Percentiles rank a stretch among this genome's conserved stretches.
phyloP scores from a whole-genome alignment of 2,888 invertebrate genomes.

The Sycophila texana region DNA sequence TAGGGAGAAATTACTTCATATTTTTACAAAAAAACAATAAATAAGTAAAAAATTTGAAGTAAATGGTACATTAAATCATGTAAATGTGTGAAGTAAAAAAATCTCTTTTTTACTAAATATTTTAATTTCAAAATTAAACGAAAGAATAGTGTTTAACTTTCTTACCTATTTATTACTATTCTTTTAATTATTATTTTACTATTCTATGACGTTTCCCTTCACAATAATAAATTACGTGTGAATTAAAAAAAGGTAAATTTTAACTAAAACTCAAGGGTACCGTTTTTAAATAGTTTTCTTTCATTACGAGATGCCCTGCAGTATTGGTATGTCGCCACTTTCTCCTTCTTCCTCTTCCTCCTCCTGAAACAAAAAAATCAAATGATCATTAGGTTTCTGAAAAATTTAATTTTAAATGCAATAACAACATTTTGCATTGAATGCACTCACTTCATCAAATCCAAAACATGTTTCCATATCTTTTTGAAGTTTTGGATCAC shows the following conservation, averaged over 20 bases:
- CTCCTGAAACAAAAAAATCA: slow-evolving; percentile 65
- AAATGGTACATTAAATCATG: background rate
- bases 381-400: background rate
- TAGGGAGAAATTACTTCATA: background rate
- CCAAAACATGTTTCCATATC: slow-evolving; percentile 90
- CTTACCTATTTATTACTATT: background rate
- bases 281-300: slow-evolving; percentile 52
- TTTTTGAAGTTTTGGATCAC: slow-evolving; percentile 75
- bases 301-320: slow-evolving; percentile 74
- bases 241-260: slow-evolving; percentile 39
- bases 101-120: background rate
- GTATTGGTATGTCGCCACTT: slow-evolving; percentile 71
- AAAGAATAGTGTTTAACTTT: too few species aligned
- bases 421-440: background rate
- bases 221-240: slow-evolving; percentile 27
- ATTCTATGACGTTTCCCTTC: slow-evolving; percentile 39
- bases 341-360: slow-evolving; percentile 77
- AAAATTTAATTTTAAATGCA: background rate
- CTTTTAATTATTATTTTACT: background rate
- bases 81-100: background rate
- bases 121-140: too few species aligned
- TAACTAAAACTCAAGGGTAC: slow-evolving; percentile 36
- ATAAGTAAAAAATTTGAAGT: background rate
- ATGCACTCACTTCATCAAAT: slow-evolving; percentile 83
- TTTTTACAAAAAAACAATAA: background rate